Base-by-base conservation (phyloP, 1,140 invertebrate species). In the Phthorimaea operculella region DNA sequence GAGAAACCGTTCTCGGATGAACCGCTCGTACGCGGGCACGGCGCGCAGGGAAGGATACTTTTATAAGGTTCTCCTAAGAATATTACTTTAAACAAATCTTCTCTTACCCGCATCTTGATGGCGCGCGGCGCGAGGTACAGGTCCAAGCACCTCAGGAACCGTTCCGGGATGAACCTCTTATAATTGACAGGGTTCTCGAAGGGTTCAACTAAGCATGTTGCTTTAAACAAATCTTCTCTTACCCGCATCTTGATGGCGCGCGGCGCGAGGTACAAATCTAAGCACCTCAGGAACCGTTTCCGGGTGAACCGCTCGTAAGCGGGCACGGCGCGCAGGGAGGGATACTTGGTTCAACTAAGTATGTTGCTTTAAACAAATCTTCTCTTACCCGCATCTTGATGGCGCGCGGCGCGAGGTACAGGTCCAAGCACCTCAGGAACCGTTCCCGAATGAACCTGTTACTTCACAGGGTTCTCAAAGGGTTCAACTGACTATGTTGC, bases 191-290 rank as follows among this genome's bases (percentile, higher is more conserved):
- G n/a, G n/a, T n/a, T n/a, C n/a, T n/a, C n/a, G n/a, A n/a, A n/a
- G n/a, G n/a, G n/a, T n/a, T n/a, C n/a, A n/a, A n/a, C n/a, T n/a
- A n/a, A n/a, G n/a, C n/a, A n/a, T n/a, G n/a, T n/a, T n/a, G n/a
- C n/a, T n/a, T 28, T 4, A 28, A 28, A 28, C 2, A 28, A 28
- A 28, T 2, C 21, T 28, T 28, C 2, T 4, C 71, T 78, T 72
- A 92, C 90, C 79, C 93, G 93, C 90, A 96, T 96, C 84, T 97
- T 97, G 59, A 93, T 90, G 53, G 97, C 94, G 70, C 98, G 86
- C n/a, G 98, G 97, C 76, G 96, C 98, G 48, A 99, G 87, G 84
- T 99, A 99, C 45, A 99, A 87, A 89, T 99, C 98, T 44, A 99
- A 86, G 83, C 97, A 99, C 53, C 98, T 89, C 65, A 98, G 91